Base-by-base conservation (phyloP, 53 echinoderm and acorn worm species). In the Zoroaster sp. region DNA sequence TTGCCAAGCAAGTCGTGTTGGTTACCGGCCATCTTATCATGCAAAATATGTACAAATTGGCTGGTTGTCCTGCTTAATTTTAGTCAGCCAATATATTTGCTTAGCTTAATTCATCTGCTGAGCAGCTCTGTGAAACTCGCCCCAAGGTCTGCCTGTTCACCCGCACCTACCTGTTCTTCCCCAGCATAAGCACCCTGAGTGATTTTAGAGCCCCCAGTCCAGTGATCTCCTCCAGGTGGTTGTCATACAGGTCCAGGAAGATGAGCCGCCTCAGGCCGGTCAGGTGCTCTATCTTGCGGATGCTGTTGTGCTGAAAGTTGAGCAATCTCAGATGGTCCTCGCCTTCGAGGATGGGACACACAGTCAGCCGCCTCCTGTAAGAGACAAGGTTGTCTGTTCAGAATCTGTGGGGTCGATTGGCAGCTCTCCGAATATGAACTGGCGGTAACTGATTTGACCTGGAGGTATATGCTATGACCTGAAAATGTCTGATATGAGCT, bases 191-290 rank as follows among this genome's bases (percentile, higher is more conserved):
- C 18, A 99, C 99, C 77, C 99, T 87, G 10, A 99, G 86, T 1
- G 99, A 96, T 40, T 93, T 94, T 47, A 99, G 55, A 53, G 91
- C 92, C 10, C 89, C 94, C 23, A 99, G 88, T 31, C 99, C 99
- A 9, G 95, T 91, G 66, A 99, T 99, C 72, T 91, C 96, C 77
- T 99, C 96, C 44, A 99, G 96, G 25, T 93, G 93, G 81, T 99
- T 99, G 83, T 99, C 99, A 92, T 99, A 99, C 51, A 99, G 96
- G 69, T 99, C 99, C 23, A 99, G 92, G 73, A 99, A 99, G 75
- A 99, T 99, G 40, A 99, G 92, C 73, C 99, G 89, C 21, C 94
- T 83, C 6, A 99, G 91, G 10, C 87, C 73, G 54, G 86, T 88
- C 45, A 99, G 90, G 72, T 92, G 96, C 75, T 99, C 95, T 67